Base-by-base conservation (phyloP, 2,888 invertebrate species). In the Drosophila pseudotalamancana region DNA sequence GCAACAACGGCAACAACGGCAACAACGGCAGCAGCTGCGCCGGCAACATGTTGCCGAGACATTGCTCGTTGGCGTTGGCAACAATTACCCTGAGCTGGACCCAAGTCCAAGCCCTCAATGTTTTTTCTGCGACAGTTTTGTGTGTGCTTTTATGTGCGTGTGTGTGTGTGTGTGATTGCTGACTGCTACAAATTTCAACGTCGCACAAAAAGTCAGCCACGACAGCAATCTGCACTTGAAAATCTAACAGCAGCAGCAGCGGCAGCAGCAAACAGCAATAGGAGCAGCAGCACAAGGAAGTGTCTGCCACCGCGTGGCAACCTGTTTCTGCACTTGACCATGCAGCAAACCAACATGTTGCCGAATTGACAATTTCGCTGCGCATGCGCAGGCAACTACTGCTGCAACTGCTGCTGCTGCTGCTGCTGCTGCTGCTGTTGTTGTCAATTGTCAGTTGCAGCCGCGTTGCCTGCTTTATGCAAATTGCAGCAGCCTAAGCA, bases 291-390 rank as follows among this genome's bases (percentile, higher is more conserved):
- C 64, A 64, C 80, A 56, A 80, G 87, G 86, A 86, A 83, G 74
- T 77, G 68, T 71, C 77, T 73, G 77, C 70, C 69, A 71, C 63
- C 63, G 65, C 50, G 54, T 69, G 60, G 70, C 80, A 87, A 86
- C 84, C 81, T 81, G 81, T 81, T 81, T 76, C 61, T 71, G 81
- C 89, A 89, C 87, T 89, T 89, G 89, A 89, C 88, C 89, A 89
- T 88, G 86, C 66, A 65, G 70, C 50, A 37, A 54, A 50, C 69
- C 87, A 88, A 88, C 89, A 89, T 89, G 88, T 88, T 89, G 86
- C 84, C 88, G 81, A 86, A 87, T 88, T 89, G 89, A 77, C 82
- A 84, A 77, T 83, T 77, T 74, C 77, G 73, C 49, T 74, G 72
- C 71, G 63, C 70, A 74, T 79, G 65, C 68, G 69, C 67, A 71